phyloP scores from a whole-genome alignment of 2,888 invertebrate species.

The Neoitamus cyanurus region DNA sequence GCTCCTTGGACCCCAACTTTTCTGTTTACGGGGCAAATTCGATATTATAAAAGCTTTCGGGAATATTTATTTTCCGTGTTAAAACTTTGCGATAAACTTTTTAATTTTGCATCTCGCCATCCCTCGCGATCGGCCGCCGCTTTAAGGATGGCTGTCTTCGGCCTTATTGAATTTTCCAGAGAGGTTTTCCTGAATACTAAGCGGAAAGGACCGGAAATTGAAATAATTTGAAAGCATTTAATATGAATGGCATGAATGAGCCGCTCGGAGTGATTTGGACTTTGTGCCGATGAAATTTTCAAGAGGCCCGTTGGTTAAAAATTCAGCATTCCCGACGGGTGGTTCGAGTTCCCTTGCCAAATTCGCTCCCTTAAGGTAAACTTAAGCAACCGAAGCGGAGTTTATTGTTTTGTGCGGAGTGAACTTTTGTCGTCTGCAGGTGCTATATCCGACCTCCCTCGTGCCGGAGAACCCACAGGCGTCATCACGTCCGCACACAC shows the following conservation, averaged over 20 bases:
- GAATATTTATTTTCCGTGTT: conserved; percentile 16
- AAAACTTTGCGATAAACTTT: conserved; percentile 16
- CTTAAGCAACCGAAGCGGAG: not conserved
- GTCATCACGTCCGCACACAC: not conserved
- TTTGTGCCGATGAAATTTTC: not conserved
- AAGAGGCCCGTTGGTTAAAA: not conserved
- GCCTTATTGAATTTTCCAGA: conserved; percentile 16
- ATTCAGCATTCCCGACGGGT: not conserved
- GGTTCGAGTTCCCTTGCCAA: not conserved
- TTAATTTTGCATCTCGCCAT: not conserved
- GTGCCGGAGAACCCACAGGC: not conserved
- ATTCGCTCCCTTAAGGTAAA: not conserved
- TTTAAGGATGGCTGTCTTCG: conserved; percentile 16
- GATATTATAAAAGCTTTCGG: conserved; percentile 18
- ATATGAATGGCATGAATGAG: conserved; percentile 13
- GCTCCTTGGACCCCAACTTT: not conserved
- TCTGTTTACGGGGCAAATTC: conserved; percentile 7
- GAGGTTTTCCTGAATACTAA: conserved; percentile 23
- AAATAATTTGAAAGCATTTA: conserved; percentile 9
- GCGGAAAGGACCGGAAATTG: conserved; percentile 15
- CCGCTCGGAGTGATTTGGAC: not conserved
- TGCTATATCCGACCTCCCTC: not conserved
- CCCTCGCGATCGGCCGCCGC: not conserved
- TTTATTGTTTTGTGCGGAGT: not conserved
- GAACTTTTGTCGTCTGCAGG: not conserved